Percentiles rank a stretch among this genome's conserved stretches.
These are phyloP conservation scores for Coecobrya sp. DNA, from an alignment of 2,888 invertebrate species.

Conservation along the genomic window DNA sequence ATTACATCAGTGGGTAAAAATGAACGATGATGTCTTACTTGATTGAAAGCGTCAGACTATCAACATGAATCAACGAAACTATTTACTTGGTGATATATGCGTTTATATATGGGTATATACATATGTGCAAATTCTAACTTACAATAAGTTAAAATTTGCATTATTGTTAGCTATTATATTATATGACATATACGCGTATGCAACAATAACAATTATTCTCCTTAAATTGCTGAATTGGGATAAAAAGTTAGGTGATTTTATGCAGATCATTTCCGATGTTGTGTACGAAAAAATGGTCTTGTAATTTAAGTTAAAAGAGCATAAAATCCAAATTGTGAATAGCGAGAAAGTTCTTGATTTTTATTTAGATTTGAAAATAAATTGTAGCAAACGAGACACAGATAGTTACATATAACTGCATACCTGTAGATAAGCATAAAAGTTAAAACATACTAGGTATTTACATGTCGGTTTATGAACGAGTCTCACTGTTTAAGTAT, in stretches of 20 bases:
- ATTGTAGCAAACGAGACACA: constrained; percentile 7
- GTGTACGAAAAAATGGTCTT: background rate
- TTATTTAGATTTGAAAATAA: constrained; percentile 22
- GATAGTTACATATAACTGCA: background rate
- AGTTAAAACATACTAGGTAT: background rate
- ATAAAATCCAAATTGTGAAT: background rate
- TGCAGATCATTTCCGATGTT: constrained; percentile 31
- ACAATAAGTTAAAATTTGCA: too few species aligned
- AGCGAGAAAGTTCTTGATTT: constrained; percentile 43
- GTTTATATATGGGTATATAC: background rate
- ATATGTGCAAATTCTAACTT: background rate
- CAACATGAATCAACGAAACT: background rate
- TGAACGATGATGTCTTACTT: background rate
- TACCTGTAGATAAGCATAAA: background rate
- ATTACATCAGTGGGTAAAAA: background rate
- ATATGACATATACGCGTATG: background rate
- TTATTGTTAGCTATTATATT: too few species aligned
- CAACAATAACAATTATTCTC: background rate
- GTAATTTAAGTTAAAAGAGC: background rate
- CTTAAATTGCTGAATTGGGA: background rate
- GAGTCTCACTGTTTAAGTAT: too few species aligned
- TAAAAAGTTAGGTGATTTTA: constrained; percentile 5
- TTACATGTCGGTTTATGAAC: background rate
- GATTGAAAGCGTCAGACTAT: background rate
- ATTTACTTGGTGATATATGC: too few species aligned